A percentile compares a stretch with the other conserved stretches of the same genome.
These are phyloP conservation scores for Crematogaster levior DNA, from an alignment of 2,888 invertebrate genomes.

Conservation along the genomic window DNA sequence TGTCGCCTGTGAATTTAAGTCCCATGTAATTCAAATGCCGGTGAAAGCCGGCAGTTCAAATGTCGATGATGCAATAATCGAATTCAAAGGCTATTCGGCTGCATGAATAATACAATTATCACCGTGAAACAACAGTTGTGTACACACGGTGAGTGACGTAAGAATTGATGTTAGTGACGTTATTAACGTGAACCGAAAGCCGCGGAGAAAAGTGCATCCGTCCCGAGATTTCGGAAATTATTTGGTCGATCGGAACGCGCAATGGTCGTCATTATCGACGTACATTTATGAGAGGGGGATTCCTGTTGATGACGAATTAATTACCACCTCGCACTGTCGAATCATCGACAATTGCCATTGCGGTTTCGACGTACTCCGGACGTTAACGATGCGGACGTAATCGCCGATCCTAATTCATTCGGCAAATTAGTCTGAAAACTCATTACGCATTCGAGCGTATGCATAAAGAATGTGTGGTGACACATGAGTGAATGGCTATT, in stretches of 20 bases:
- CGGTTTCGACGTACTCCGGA: constrained; percentile 10
- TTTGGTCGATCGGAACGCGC: constrained; percentile 3
- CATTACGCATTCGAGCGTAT: constrained; percentile 9
- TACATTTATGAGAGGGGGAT: background rate
- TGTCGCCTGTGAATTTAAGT: constrained; percentile 41
- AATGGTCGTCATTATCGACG: constrained; percentile 12
- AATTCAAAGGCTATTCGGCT: constrained; percentile 59
- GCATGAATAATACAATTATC: constrained; percentile 58
- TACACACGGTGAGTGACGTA: constrained; percentile 40
- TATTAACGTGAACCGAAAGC: constrained; percentile 1
- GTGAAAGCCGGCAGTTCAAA: constrained; percentile 67
- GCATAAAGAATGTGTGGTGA: constrained; percentile 18
- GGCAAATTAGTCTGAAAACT: constrained; percentile 35
- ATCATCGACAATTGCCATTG: constrained; percentile 21
- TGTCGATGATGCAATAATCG: constrained; percentile 55
- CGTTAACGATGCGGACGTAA: constrained; percentile 21
- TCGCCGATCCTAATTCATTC: constrained; percentile 28
- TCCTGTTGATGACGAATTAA: constrained; percentile 37
- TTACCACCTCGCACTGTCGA: background rate
- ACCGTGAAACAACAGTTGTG: constrained; percentile 45
- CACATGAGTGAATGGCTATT: background rate
- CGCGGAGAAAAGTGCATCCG: background rate
- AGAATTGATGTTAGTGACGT: constrained; percentile 8
- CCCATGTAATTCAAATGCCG: constrained; percentile 51
- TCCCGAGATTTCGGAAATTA: constrained; percentile 37